A percentile compares a stretch with the other conserved stretches of the same genome.
These are phyloP conservation scores for Chionodraco myersi DNA, from an alignment of 2,113 vertebrate species.

Conservation along the genomic window DNA sequence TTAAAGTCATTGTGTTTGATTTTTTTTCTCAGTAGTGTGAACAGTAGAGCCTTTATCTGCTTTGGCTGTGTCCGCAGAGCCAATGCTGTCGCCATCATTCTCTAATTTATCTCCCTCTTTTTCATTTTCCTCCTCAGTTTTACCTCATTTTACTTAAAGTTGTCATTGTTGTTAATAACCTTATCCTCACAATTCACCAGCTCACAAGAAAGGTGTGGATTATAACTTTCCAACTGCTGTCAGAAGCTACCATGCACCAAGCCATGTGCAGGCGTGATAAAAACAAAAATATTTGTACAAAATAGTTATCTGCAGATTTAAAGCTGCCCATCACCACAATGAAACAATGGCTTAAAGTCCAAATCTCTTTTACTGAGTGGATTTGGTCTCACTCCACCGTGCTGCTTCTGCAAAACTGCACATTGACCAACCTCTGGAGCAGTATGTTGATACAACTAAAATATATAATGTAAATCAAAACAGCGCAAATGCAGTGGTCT, in stretches of 20 bases:
- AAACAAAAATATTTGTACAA: too few relatives aligned
- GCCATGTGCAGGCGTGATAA: background rate
- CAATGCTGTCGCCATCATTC: too few relatives aligned
- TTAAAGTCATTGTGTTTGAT: too few relatives aligned
- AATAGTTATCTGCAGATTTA: conserved; percentile 7
- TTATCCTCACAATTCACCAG: background rate
- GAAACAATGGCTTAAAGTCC: background rate
- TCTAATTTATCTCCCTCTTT: too few relatives aligned
- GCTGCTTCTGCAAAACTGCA: background rate
- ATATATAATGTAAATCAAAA: background rate
- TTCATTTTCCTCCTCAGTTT: too few relatives aligned
- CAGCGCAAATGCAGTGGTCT: background rate
- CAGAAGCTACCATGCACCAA: background rate
- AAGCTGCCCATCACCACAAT: background rate
- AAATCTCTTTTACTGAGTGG: conserved; percentile 16
- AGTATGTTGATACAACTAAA: conserved; percentile 5
- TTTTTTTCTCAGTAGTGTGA: too few relatives aligned
- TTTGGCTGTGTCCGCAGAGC: too few relatives aligned
- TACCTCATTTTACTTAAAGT: too few relatives aligned
- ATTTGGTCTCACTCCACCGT: conserved; percentile 23
- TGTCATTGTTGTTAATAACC: too few relatives aligned
- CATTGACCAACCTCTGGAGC: background rate
- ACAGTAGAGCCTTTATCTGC: too few relatives aligned
- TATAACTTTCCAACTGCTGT: conserved; percentile 2
- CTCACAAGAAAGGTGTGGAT: background rate